Percentiles rank a stretch among this genome's conserved stretches.
Conservation (phyloP, 2,113 vertebrate species). For the Cryptomyrus ogoouensis region DNA sequence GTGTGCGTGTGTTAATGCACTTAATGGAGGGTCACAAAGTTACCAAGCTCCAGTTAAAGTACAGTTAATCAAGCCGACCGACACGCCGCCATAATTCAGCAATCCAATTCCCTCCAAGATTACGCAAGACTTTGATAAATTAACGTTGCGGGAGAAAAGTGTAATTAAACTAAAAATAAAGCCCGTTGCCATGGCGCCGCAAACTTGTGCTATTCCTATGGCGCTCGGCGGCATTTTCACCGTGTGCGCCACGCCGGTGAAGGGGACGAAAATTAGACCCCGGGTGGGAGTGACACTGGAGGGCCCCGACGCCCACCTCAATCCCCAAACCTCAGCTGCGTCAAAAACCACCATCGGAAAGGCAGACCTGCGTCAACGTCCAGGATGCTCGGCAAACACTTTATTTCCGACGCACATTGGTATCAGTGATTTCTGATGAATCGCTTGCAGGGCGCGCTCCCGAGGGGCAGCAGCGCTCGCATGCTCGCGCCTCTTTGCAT, state of each 20-base stretch:
- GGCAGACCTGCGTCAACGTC: not conserved
- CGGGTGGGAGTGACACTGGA: not conserved
- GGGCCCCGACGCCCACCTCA: not conserved
- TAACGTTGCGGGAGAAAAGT: conserved; percentile 15
- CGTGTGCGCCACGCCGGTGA: not conserved
- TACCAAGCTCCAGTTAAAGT: conserved; percentile 7
- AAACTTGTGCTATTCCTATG: conserved; percentile 11
- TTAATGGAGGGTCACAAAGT: conserved; percentile 6
- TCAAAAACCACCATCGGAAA: not conserved
- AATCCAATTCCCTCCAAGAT: conserved; percentile 26
- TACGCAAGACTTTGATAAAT: conserved; percentile 21
- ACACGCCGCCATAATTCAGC: conserved; percentile 16
- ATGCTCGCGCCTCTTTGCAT: conserved; percentile 30
- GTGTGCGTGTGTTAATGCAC: not conserved
- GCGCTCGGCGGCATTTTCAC: conserved; percentile 1
- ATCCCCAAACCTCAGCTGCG: not conserved
- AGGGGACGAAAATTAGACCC: not conserved
- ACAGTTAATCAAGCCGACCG: conserved; percentile 21
- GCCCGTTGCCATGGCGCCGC: conserved; percentile 23
- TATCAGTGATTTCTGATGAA: conserved; percentile 39
- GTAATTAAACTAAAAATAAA: conserved; percentile 29
- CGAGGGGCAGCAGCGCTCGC: conserved; percentile 46
- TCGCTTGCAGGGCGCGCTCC: conserved; percentile 44
- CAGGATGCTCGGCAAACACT: conserved; percentile 27
- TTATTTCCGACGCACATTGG: conserved; percentile 19